Evolutionary conservation across 2,113 vertebrate species (phyloP).

Genomic region (Boulengeromyrus knoepffleri): DNA sequence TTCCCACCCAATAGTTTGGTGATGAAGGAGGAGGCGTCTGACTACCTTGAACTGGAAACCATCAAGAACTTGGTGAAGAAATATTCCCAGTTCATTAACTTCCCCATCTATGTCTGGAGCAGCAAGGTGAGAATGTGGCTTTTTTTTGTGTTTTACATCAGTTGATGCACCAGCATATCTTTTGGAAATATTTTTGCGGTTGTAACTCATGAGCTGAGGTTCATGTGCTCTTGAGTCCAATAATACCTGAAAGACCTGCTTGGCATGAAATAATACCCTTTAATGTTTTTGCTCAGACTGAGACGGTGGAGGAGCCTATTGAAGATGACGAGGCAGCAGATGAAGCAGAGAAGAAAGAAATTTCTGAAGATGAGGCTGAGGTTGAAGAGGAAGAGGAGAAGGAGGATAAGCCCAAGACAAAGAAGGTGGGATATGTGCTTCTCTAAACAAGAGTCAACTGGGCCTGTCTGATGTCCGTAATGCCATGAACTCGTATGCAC

Average conservation of each 20-base stretch:
- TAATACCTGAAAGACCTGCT: neutral
- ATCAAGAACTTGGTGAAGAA: slow-evolving; percentile 95
- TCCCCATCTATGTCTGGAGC: slow-evolving; percentile 97
- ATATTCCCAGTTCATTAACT: slow-evolving; percentile 98
- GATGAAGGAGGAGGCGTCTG: slow-evolving; percentile 94
- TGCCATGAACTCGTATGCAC: neutral
- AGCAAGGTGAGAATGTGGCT: slow-evolving; percentile 76
- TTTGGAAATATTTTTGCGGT: neutral
- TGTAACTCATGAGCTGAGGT: neutral
- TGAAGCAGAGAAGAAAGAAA: slow-evolving; percentile 77
- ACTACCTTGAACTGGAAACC: slow-evolving; percentile 95
- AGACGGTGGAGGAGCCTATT: slow-evolving; percentile 89
- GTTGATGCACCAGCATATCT: neutral
- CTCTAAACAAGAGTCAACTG: neutral
- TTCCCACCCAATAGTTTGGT: slow-evolving; percentile 66
- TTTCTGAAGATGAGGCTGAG: slow-evolving; percentile 85
- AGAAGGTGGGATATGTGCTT: slow-evolving; percentile 65
- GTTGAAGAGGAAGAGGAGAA: slow-evolving; percentile 92
- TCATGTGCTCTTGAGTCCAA: neutral
- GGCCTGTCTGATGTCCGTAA: neutral
- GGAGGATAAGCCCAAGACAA: slow-evolving; percentile 91
- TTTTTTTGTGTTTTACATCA: neutral
- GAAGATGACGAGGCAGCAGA: slow-evolving; percentile 79
- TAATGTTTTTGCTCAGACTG: slow-evolving; percentile 67
- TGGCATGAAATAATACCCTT: neutral